Base-by-base conservation (phyloP, 2,797 vertebrate genomes). In the Cynopterus sphinx region DNA sequence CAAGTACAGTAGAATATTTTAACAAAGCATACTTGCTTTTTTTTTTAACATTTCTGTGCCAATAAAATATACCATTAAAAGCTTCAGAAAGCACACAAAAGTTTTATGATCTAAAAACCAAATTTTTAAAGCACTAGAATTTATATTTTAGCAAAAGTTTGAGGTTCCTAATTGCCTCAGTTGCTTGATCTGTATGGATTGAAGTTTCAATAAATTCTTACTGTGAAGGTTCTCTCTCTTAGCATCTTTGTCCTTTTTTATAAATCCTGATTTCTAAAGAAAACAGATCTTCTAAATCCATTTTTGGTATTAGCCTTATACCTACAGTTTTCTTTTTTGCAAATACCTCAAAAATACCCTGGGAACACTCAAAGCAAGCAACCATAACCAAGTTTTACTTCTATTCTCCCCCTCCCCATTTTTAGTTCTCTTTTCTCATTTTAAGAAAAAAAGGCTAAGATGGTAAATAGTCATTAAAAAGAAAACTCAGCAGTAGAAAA, bases 381-480 rank as follows among this genome's bases (percentile, higher is more conserved):
- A 31, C 11, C 65, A 71, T 43, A 92, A 49, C 51, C 55, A 92
- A 71, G 49, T 96, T 81, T 68, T 73, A 84, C 73, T 86, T 90
- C 51, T 93, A 5, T 36, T 95, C 93, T 70, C 21, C 43, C 28
- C 68, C 51, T 55, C 26, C 53, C 65, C 93, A 67, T 81, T 90
- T 97, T 87, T 83, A 83, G 53, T 96, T 96, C 82, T 87, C 92
- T 90, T 96, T 97, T 79, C 95, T 97, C 92, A 68, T 91, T 96
- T 93, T 0, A 0, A 97, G 89, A 96, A 94, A 68, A 97, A 98
- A 97, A 9, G 86, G 15, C 0, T n/a, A 96, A 79, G 31, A 68
- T 96, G 91, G 97, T 8, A 77, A 97, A 89, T n/a, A 73, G 43
- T 87, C 96, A 74, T n/a, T 91, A 97, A 93, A 92, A 98, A 96